Evolutionary conservation across 2,888 invertebrate genomes (phyloP), one percentile per base, ranked within the genome.

Genomic region (Pyrgus malvae): DNA sequence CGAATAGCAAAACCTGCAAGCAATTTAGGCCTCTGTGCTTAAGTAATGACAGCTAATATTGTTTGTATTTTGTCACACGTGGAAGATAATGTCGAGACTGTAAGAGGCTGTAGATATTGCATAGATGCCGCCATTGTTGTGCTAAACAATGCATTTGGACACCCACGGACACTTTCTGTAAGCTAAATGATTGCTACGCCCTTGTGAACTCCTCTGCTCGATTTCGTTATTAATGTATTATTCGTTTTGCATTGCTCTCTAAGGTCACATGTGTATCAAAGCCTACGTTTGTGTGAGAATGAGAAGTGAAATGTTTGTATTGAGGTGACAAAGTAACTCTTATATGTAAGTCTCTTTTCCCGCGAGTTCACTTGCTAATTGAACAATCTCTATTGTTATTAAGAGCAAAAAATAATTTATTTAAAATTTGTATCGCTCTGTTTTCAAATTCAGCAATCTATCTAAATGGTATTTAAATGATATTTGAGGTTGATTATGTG

Each of bases 91-190:
- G 56, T 48, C 57, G 53, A 41, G 58, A 53, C 50, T 58, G 61
- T 63, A 56, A 65, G 64, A 61, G 57, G 58, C 44, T 61, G 53
- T 65, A 66, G 70, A 69, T 77, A 73, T 82, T 85, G 83, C 84
- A 80, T 68, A 73, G 77, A 77, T 73, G 70, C 63, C 62, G 61
- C 80, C 68, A 86, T 88, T 89, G 86, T 88, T 76, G 70, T 70
- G 53, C 55, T 56, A 70, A 86, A 88, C 88, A 88, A 88, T 88
- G 76, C 69, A 63, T 71, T 67, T 67, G 66, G 66, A 76, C 83
- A 79, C 84, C 84, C 76, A 85, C 84, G 59, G 65, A 68, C 67
- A 68, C 70, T 72, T 68, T 73, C 72, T 71, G 76, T 65, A 64
- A 69, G 61, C 60, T 68, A 70, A 76, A 65, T 66, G 67, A 73